Evolutionary conservation across 2,113 vertebrate species (phyloP).

Genomic region (Xyliphius kryptos): DNA sequence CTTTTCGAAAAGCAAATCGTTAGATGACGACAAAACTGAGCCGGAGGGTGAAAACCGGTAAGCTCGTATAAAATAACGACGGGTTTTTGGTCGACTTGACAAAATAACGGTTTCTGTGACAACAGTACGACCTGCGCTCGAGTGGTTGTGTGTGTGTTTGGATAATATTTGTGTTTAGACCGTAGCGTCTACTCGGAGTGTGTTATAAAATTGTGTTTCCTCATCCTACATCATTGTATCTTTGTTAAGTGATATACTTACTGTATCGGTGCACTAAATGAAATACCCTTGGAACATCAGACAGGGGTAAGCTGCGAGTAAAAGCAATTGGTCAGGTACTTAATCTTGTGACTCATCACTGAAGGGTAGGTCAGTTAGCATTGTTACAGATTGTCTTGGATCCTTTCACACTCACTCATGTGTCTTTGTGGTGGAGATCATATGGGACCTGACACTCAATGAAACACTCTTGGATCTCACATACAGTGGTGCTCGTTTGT

Average conservation of each 20-base stretch:
- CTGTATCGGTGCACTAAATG: too few species aligned
- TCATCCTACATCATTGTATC: neutral
- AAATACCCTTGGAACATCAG: too few species aligned
- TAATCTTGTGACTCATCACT: conserved; percentile 4
- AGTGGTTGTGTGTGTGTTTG: too few species aligned
- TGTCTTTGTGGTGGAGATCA: neutral
- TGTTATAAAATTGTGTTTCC: neutral
- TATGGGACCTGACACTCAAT: conserved; percentile 9
- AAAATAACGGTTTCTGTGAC: neutral
- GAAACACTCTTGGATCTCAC: too few species aligned
- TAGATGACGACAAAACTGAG: conserved; percentile 26
- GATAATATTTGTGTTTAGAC: too few species aligned
- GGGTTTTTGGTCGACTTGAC: too few species aligned
- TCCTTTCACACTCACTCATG: neutral
- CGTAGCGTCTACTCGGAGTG: too few species aligned
- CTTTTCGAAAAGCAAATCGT: conserved; percentile 39
- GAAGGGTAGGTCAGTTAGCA: conserved; percentile 19
- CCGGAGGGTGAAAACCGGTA: conserved; percentile 17
- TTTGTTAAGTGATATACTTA: too few species aligned
- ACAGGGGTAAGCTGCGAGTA: too few species aligned
- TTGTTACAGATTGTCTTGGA: conserved; percentile 11
- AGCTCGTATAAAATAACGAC: neutral
- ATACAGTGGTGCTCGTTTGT: too few species aligned
- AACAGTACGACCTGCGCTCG: too few species aligned
- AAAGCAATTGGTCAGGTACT: conserved; percentile 17